A percentile compares a stretch with the other conserved stretches of the same genome.
Evolutionary conservation across 2,888 invertebrate species (phyloP).

Genomic region (Timandra comae): DNA sequence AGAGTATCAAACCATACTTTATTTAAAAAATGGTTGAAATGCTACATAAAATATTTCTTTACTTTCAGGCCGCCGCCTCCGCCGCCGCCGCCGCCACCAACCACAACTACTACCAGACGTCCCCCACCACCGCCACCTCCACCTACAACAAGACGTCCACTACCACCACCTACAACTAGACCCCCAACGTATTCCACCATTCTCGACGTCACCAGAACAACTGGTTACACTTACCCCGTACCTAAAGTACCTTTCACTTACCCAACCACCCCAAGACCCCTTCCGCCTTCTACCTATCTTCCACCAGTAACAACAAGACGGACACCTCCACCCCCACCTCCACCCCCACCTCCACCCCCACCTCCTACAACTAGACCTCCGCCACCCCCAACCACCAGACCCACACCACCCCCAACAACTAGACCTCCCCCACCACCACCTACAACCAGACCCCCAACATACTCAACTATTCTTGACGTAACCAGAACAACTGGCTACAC

Average conservation of each 20-base stretch:
- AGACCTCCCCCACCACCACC: slow-evolving; percentile 22
- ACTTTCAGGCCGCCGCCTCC: slow-evolving; percentile 19
- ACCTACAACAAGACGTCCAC: slow-evolving; percentile 19
- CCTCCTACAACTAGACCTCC: slow-evolving; percentile 1
- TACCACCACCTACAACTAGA: slow-evolving; percentile 13
- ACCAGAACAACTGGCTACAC: slow-evolving; percentile 27
- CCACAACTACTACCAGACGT: slow-evolving; percentile 11
- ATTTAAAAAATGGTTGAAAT: too few species aligned
- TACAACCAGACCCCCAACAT: slow-evolving; percentile 19
- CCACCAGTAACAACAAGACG: slow-evolving; percentile 5
- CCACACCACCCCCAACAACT: slow-evolving; percentile 25
- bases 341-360: slow-evolving; percentile 3
- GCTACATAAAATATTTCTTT: too few species aligned
- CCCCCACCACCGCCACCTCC: slow-evolving; percentile 19
- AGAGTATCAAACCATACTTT: too few species aligned
- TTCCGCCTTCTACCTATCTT: slow-evolving; percentile 18
- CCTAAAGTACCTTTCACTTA: slow-evolving; percentile 42
- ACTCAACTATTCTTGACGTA: slow-evolving; percentile 20
- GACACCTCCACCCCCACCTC: slow-evolving; percentile 10
- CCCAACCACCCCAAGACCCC: slow-evolving; percentile 19
- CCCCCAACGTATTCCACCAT: slow-evolving; percentile 20
- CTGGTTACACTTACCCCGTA: slow-evolving; percentile 43
- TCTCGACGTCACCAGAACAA: slow-evolving; percentile 29
- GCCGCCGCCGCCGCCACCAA: slow-evolving; percentile 17
- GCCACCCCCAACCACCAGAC: slow-evolving; percentile 10